Evolutionary conservation across 1,140 invertebrate species (phyloP).

Genomic region (Galleria mellonella): DNA sequence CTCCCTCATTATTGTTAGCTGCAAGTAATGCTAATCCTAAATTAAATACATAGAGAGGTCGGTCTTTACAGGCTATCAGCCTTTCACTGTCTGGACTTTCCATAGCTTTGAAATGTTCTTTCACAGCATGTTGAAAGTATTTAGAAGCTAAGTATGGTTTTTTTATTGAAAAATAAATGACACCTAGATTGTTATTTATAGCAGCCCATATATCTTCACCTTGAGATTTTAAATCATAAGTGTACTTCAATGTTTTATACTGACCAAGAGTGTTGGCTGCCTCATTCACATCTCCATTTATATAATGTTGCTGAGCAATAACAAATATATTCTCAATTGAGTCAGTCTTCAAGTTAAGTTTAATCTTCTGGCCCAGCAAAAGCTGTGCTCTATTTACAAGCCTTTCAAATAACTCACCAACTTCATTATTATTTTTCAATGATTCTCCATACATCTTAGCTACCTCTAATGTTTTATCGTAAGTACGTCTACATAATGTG

Average conservation of each 20-base stretch:
- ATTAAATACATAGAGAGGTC: slow-evolving; percentile 92
- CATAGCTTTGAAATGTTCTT: slow-evolving; percentile 82
- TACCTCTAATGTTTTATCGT: slow-evolving; percentile 53
- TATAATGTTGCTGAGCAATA: slow-evolving; percentile 74
- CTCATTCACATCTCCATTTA: slow-evolving; percentile 75
- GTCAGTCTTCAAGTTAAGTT: slow-evolving; percentile 63
- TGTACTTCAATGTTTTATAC: slow-evolving; percentile 64
- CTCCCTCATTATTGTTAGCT: slow-evolving; percentile 84
- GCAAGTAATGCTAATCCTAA: slow-evolving; percentile 91
- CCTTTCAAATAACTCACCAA: slow-evolving; percentile 59
- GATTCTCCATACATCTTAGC: slow-evolving; percentile 49
- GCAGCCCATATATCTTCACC: slow-evolving; percentile 77
- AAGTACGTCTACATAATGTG: slow-evolving; percentile 54
- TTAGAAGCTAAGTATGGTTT: slow-evolving; percentile 91
- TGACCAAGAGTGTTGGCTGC: slow-evolving; percentile 71
- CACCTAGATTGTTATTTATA: slow-evolving; percentile 93
- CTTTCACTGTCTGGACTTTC: slow-evolving; percentile 57
- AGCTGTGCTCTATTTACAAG: slow-evolving; percentile 69
- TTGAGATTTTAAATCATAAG: slow-evolving; percentile 55
- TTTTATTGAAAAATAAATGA: slow-evolving; percentile 89
- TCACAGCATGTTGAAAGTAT: slow-evolving; percentile 89
- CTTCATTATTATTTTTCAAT: slow-evolving; percentile 44
- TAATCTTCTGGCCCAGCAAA: slow-evolving; percentile 66
- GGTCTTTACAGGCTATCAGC: slow-evolving; percentile 74
- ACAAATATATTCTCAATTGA: slow-evolving; percentile 68